A percentile compares a stretch with the other conserved stretches of the same genome.
These are phyloP conservation scores for Uloborus plumipes DNA, from an alignment of 2,888 invertebrate species.

Conservation along the genomic window DNA sequence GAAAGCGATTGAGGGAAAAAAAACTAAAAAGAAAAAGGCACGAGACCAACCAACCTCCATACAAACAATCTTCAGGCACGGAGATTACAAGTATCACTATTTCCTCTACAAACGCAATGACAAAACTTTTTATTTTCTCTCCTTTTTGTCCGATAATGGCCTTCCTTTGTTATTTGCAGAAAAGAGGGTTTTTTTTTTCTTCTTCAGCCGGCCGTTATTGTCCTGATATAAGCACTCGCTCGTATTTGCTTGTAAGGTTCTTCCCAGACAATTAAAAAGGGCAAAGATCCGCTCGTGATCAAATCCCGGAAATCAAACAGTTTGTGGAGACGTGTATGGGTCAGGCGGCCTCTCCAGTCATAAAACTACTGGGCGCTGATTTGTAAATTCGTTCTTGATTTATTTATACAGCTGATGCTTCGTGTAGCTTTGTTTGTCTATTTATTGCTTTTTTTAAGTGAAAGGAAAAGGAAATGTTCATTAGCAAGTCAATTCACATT, in stretches of 20 bases:
- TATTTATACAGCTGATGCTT: no score
- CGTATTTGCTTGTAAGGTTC: not conserved
- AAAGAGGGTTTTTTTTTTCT: not conserved
- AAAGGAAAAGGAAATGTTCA: no score
- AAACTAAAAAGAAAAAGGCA: constrained; percentile 11
- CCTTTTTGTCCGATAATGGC: constrained; percentile 11
- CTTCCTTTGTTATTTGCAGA: constrained; percentile 14
- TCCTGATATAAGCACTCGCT: no score
- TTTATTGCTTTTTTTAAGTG: no score
- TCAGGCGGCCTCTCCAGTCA: no score
- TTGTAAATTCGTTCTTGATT: no score
- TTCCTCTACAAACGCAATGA: constrained; percentile 18
- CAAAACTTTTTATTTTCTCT: constrained; percentile 2
- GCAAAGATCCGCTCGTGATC: not conserved
- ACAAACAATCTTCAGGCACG: not conserved
- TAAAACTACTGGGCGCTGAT: no score
- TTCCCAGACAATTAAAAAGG: constrained; percentile 22
- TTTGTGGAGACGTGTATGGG: not conserved
- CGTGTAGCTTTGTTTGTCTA: no score
- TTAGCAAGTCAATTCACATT: no score
- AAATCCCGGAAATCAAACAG: constrained; percentile 9
- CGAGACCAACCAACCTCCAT: not conserved
- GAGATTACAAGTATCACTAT: constrained; percentile 43
- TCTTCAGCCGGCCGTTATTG: no score
- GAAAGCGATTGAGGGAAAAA: constrained; percentile 17